A percentile compares a stretch with the other conserved stretches of the same genome.
Conservation (phyloP, 2,888 invertebrate genomes). For the Leuctra nigra region DNA sequence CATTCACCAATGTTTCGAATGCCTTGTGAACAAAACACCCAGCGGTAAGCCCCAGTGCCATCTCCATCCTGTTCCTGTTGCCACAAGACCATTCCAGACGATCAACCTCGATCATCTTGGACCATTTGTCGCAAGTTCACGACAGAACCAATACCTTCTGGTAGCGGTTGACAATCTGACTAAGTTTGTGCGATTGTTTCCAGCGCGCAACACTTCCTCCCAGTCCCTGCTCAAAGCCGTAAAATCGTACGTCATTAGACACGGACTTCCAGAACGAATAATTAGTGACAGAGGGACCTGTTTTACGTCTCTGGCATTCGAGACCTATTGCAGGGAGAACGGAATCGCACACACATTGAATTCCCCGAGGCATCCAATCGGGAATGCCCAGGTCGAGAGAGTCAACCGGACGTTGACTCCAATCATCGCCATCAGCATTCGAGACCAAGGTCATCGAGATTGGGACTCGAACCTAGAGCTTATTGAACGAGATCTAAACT, state of each 20-base stretch:
- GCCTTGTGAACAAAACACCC: slow-evolving; percentile 36
- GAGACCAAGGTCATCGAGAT: neutral
- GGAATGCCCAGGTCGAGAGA: neutral
- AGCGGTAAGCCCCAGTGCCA: neutral
- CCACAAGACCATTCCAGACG: neutral
- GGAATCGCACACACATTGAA: neutral
- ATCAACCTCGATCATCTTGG: neutral
- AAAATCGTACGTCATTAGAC: neutral
- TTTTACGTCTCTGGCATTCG: neutral
- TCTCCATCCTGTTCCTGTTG: neutral
- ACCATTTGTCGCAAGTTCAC: neutral
- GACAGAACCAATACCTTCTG: neutral
- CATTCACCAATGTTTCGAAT: slow-evolving; percentile 38
- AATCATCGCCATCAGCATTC: neutral
- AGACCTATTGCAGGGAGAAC: neutral
- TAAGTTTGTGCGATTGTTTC: neutral
- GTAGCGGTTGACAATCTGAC: neutral
- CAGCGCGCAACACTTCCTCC: neutral
- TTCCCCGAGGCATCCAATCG: neutral
- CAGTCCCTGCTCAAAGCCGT: neutral
- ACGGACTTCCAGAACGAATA: neutral
- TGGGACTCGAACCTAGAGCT: neutral
- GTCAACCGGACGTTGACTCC: neutral
- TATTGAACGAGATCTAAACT: neutral
- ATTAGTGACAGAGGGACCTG: neutral